phyloP scores from a whole-genome alignment of 1,140 invertebrate species.

The Kradibia gibbosae region DNA sequence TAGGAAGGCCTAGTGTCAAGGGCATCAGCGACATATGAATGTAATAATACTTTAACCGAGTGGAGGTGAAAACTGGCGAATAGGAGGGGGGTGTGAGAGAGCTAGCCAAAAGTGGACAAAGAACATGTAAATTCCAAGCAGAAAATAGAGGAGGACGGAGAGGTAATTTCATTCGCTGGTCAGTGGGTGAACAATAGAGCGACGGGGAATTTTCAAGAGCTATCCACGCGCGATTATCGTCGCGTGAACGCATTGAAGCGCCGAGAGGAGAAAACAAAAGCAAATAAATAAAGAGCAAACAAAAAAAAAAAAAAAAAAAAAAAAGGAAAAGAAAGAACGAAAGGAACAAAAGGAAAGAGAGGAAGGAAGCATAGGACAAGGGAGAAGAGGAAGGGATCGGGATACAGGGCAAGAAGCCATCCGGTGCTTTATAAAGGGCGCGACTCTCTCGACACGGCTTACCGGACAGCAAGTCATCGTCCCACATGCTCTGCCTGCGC shows the following conservation, averaged over 20 bases:
- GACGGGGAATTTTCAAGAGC: background rate
- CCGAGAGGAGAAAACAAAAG: no score
- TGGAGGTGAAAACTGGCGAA: no score
- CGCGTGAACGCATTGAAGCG: no score
- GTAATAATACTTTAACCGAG: background rate
- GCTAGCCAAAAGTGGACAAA: background rate
- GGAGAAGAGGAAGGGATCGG: background rate
- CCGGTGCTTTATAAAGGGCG: constrained; percentile 3
- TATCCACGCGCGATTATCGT: background rate
- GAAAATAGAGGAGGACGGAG: no score
- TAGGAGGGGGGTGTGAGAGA: background rate
- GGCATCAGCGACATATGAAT: background rate
- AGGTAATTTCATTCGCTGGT: no score
- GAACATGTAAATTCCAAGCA: no score
- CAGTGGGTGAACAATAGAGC: background rate
- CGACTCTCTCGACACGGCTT: background rate
- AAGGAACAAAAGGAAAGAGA: no score
- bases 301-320: no score
- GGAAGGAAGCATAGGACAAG: background rate
- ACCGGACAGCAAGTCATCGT: constrained; percentile 74
- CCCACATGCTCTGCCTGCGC: constrained; percentile 77
- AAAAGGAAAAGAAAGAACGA: no score
- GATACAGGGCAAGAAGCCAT: background rate
- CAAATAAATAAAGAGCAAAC: no score
- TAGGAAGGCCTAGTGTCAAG: background rate